Base-by-base conservation (phyloP, 2,888 invertebrate genomes). In the Polydrusus tereticollis region DNA sequence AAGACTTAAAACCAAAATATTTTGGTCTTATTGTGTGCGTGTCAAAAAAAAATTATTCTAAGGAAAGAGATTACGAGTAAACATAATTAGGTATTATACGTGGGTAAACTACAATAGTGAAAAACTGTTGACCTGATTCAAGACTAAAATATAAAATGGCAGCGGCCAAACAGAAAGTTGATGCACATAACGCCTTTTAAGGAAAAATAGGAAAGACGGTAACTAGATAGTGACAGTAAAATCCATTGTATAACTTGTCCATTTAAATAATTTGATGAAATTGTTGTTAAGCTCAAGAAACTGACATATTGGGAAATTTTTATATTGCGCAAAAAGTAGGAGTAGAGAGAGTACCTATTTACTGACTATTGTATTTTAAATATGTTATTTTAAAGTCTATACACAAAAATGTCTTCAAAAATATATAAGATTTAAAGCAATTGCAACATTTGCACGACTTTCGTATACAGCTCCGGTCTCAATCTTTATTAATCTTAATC, bases 221-320 rank as follows among this genome's bases (percentile, higher is more conserved):
- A 66, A 66, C 55, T 67, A 63, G 63, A 36, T 59, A 63, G 68
- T 72, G 72, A 72, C 67, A 67, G 67, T 72, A 72, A 68, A 67
- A 67, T 66, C 60, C 55, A 72, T 72, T 72, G 66, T 72, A 66
- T 72, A 72, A 72, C 70, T 59, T 60, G 52, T n/a, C 33, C 43
- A 66, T 71, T 65, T 71, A 71, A 66, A 66, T 71, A 66, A 71
- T 66, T 71, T 71, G 62, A 62, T 66, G 71, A 71, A 71, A 66
- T 71, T 71, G 70, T 71, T 71, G 70, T 63, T 63, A 38, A 58
- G 57, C 65, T 63, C 55, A 36, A 58, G 18, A 33, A 26, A 14
- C 12, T 16, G 45, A 68, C 29, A 60, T 38, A 68, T 68, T 70
- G 47, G 43, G 65, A 69, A 63, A 38, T 58, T 71, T 70, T 71